Base-by-base conservation (phyloP, 2,797 vertebrate species). In the Urophycis tenuis region DNA sequence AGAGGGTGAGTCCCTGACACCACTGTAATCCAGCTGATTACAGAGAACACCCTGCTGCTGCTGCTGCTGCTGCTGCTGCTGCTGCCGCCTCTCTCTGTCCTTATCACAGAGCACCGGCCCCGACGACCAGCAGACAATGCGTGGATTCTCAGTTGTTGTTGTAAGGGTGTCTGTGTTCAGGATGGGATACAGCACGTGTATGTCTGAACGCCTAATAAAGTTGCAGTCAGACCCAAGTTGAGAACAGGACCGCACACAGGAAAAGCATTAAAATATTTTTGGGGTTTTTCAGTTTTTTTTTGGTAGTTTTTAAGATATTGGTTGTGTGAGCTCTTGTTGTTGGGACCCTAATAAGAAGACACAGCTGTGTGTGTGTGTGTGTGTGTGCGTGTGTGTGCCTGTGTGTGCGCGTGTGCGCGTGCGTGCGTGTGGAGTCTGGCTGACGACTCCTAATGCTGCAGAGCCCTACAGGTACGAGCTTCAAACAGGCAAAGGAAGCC, bases 21-120 rank as follows among this genome's bases (percentile, higher is more conserved):
- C 77, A 70, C 87, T 88, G 86, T 90, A 85, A 87, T 88, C 78
- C 82, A 33, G 74, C 64, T 86, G 87, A 88, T 90, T 89, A 88
- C 82, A 90, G 80, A 86, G 80, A 77, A 77, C 75, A n/a, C 73
- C 69, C 69, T 33, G 29, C 30, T 31, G 30, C 30, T 32, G 30
- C 69, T 33, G 29, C 30, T 31, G 30, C 30, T 32, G 30, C 69
- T 33, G 29, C 30, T 31, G 30, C 30, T 32, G 30, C 69, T 33
- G 29, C 30, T 31, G 30, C 30, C 19, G 30, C 64, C 69, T 79
- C 78, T 80, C 67, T 75, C 64, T 49, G 77, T n/a, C 49, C 72
- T 85, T 81, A 89, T 89, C 82, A 87, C 83, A 87, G 78, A 82
- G 87, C 81, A 77, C 71, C 72, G 88, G 81, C 79, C 81, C 76